Evolutionary conservation across 2,113 vertebrate genomes (phyloP).

Genomic region (Boleophthalmus pectinirostris): DNA sequence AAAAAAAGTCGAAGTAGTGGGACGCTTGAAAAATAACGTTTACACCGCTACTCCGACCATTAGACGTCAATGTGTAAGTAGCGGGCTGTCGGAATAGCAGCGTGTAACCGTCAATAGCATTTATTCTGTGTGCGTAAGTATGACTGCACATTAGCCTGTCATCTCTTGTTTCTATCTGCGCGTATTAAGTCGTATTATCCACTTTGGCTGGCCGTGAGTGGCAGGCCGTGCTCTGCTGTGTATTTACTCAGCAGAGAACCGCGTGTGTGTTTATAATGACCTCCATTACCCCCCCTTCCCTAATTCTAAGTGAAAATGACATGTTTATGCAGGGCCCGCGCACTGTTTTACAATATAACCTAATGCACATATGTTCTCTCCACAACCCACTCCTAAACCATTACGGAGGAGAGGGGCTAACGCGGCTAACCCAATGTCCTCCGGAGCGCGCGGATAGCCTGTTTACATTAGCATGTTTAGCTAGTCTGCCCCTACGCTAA

Average conservation of each 20-base stretch:
- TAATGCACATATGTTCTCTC: conserved; percentile 31
- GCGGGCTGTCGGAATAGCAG: too few species aligned
- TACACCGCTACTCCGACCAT: too few species aligned
- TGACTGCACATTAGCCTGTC: not conserved
- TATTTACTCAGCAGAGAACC: not conserved
- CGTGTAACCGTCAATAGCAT: too few species aligned
- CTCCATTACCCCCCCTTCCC: conserved; percentile 25
- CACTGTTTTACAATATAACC: conserved; percentile 26
- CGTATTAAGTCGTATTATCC: conserved; percentile 9
- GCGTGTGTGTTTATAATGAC: conserved; percentile 27
- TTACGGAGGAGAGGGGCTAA: conserved; percentile 12
- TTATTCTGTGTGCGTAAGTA: not conserved
- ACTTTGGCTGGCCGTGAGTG: not conserved
- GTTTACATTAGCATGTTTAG: conserved; percentile 45
- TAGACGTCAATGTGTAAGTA: too few species aligned
- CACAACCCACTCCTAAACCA: conserved; percentile 20
- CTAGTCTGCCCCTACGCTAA: conserved; percentile 29
- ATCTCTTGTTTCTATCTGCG: not conserved
- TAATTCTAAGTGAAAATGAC: conserved; percentile 36
- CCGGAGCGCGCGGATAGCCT: conserved; percentile 7
- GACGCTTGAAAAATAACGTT: too few species aligned
- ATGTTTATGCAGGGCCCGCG: conserved; percentile 39
- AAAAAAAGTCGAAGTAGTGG: too few species aligned
- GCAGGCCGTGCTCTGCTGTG: not conserved
- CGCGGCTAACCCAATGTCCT: not conserved